These are phyloP conservation scores for Pinctada fucata DNA, from an alignment of 2,888 invertebrate genomes.

Conservation along the genomic window DNA sequence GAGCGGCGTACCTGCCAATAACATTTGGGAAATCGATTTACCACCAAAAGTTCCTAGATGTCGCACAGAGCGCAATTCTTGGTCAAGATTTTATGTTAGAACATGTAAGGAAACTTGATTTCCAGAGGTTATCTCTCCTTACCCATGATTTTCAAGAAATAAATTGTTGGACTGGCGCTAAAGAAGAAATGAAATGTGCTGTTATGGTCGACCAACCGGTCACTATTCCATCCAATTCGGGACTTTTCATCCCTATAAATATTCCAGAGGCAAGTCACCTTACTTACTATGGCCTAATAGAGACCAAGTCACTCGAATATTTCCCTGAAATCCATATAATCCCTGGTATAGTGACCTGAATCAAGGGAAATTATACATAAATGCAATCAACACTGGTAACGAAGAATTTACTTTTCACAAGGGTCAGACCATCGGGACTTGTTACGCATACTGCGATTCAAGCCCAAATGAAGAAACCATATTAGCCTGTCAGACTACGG, in stretches of 20 bases:
- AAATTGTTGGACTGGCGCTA: conserved; percentile 1
- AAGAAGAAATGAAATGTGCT: conserved; percentile 2
- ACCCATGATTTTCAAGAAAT: conserved; percentile 2
- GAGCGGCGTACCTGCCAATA: too few species aligned
- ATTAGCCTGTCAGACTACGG: too few species aligned
- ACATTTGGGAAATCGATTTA: too few species aligned
- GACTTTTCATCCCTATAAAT: background rate
- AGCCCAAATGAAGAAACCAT: background rate
- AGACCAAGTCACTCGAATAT: background rate
- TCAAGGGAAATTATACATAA: background rate
- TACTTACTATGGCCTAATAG: background rate
- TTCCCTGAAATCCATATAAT: background rate
- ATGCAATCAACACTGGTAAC: background rate
- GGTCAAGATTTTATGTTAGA: conserved; percentile 39
- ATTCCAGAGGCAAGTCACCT: conserved; percentile 2
- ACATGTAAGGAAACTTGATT: conserved; percentile 9
- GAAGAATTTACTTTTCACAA: conserved; percentile 10
- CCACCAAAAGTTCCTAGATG: too few species aligned
- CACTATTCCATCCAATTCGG: background rate
- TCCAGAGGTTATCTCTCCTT: background rate
- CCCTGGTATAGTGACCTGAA: background rate
- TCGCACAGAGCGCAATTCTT: conserved; percentile 20
- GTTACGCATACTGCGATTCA: background rate
- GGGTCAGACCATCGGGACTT: background rate
- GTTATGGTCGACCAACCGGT: background rate